phyloP scores from a whole-genome alignment of 2,888 invertebrate species.

The Lysandra bellargus region DNA sequence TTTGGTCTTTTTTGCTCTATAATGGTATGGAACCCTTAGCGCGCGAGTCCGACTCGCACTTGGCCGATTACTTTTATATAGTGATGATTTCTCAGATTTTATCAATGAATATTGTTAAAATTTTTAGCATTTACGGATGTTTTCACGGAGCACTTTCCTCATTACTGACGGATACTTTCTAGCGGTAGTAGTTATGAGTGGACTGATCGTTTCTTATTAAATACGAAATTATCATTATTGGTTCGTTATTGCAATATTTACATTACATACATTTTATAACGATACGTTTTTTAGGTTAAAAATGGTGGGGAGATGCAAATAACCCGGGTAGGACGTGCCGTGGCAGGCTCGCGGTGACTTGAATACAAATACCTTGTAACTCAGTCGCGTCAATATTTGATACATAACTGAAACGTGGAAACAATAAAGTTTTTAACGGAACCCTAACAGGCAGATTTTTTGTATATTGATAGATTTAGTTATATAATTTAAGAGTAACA shows the following conservation, averaged over 20 bases:
- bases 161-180: not conserved
- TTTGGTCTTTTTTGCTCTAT: no score
- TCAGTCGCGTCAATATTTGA: slow-evolving; percentile 13
- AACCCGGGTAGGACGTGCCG: slow-evolving; percentile 61
- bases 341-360: slow-evolving; percentile 59
- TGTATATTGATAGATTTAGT: no score
- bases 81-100: no score
- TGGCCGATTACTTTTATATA: no score
- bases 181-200: not conserved
- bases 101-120: not conserved
- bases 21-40: no score
- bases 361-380: slow-evolving; percentile 56
- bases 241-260: not conserved
- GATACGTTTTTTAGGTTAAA: slow-evolving; percentile 60
- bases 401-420: not conserved
- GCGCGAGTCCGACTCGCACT: no score
- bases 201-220: not conserved
- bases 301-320: slow-evolving; percentile 70
- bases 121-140: not conserved
- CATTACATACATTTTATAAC: slow-evolving; percentile 43
- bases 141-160: not conserved
- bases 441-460: no score
- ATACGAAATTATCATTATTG: not conserved
- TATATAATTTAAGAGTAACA: no score
- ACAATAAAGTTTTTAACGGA: not conserved